A percentile compares a stretch with the other conserved stretches of the same genome.
Conservation (phyloP, 2,797 vertebrate species). For the Spea hammondii region DNA sequence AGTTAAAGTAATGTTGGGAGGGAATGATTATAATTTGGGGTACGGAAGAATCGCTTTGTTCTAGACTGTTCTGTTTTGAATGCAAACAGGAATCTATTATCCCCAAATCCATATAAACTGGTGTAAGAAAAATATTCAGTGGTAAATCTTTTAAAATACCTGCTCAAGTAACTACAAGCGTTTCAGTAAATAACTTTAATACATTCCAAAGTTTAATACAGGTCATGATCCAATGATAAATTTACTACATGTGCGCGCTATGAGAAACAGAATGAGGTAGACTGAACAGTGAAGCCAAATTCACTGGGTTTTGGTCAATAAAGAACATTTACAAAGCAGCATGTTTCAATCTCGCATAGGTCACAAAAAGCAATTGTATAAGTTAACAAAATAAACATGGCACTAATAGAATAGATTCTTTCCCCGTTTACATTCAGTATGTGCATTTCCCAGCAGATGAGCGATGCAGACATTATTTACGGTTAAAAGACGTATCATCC, state of each 20-base stretch:
- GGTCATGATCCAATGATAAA: slow-evolving; percentile 33
- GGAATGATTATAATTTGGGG: no score
- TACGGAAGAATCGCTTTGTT: no score
- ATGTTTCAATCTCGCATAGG: slow-evolving; percentile 74
- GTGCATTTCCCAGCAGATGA: not conserved
- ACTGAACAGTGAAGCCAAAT: slow-evolving; percentile 80
- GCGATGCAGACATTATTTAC: not conserved
- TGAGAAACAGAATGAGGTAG: slow-evolving; percentile 89
- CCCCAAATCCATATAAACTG: no score
- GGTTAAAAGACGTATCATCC: not conserved
- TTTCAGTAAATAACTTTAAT: slow-evolving; percentile 49
- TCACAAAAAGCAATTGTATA: slow-evolving; percentile 90
- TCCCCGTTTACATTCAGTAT: slow-evolving; percentile 72
- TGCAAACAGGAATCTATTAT: no score
- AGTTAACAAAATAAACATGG: slow-evolving; percentile 66
- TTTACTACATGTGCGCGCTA: slow-evolving; percentile 32
- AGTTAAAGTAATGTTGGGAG: no score
- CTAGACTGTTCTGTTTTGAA: no score
- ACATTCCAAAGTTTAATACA: slow-evolving; percentile 40
- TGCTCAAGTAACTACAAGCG: not conserved
- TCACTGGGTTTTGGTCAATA: slow-evolving; percentile 76
- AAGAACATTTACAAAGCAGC: slow-evolving; percentile 70
- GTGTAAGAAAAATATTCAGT: no score
- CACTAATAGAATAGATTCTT: slow-evolving; percentile 57
- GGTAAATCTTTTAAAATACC: no score